phyloP scores from a whole-genome alignment of 2,113 vertebrate genomes.

The Indicator maculatus region DNA sequence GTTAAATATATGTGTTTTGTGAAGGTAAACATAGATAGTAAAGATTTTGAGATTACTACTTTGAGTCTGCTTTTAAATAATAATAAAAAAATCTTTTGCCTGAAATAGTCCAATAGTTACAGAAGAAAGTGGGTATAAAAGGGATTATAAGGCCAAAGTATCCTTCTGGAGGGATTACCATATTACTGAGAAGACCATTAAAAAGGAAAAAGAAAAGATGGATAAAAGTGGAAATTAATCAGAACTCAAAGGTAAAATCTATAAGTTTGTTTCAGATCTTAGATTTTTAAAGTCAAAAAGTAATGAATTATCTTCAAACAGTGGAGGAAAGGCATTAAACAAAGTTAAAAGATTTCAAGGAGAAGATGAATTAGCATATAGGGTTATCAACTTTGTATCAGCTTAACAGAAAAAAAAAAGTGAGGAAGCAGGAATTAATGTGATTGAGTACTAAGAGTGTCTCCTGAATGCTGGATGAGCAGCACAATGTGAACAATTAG shows the following conservation, averaged over 20 bases:
- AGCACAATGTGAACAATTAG: background rate
- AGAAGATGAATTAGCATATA: constrained; percentile 21
- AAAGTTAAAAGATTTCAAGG: constrained; percentile 4
- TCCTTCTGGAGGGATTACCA: background rate
- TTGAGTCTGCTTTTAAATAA: background rate
- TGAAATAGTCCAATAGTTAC: background rate
- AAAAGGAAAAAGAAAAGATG: background rate
- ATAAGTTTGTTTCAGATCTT: constrained; percentile 12
- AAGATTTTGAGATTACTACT: background rate
- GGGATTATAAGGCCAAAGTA: background rate
- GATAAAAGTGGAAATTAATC: background rate
- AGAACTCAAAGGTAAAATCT: constrained; percentile 19
- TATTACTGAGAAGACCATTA: background rate
- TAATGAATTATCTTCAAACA: constrained; percentile 29
- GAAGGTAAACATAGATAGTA: background rate
- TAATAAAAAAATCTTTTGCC: background rate
- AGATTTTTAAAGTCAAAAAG: constrained; percentile 18
- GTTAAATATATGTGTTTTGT: background rate
- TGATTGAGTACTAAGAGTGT: background rate
- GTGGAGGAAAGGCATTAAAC: background rate
- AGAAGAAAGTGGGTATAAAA: background rate
- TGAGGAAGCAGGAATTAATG: background rate
- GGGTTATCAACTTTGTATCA: constrained; percentile 11
- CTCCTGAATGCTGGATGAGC: background rate
- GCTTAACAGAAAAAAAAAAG: background rate